Percentiles rank a stretch among this genome's conserved stretches.
These are phyloP conservation scores for Galeruca laticollis DNA, from an alignment of 2,888 invertebrate species.

Conservation along the genomic window DNA sequence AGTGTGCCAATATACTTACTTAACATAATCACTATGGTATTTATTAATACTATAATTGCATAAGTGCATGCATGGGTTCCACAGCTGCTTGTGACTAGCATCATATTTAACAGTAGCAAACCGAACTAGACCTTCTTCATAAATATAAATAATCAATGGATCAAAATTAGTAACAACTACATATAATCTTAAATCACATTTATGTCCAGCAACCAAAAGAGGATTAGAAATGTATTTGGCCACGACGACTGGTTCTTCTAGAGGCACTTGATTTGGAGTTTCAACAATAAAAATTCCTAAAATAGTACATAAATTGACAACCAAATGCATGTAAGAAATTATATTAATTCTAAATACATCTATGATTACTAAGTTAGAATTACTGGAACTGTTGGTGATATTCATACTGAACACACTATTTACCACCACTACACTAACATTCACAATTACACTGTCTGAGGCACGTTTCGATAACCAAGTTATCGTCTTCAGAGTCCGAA, in stretches of 20 bases:
- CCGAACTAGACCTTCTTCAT: slow-evolving; percentile 95
- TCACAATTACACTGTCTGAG: too few species aligned
- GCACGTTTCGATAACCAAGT: too few species aligned
- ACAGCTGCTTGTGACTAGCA: slow-evolving; percentile 89
- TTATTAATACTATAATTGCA: slow-evolving; percentile 99
- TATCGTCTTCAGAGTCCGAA: too few species aligned
- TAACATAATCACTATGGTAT: slow-evolving; percentile 95
- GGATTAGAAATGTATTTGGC: slow-evolving; percentile 91
- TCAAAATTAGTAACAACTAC: slow-evolving; percentile 95
- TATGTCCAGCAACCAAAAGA: slow-evolving; percentile 90
- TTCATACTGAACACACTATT: too few species aligned
- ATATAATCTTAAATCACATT: slow-evolving; percentile 95
- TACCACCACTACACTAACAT: too few species aligned
- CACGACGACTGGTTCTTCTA: slow-evolving; percentile 91
- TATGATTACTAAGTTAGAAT: too few species aligned
- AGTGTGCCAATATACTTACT: too few species aligned
- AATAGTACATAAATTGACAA: too few species aligned
- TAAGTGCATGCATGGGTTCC: slow-evolving; percentile 97
- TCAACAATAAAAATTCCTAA: slow-evolving; percentile 66
- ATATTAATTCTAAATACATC: too few species aligned
- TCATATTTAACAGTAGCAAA: slow-evolving; percentile 97
- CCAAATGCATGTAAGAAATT: too few species aligned
- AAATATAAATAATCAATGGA: slow-evolving; percentile 93
- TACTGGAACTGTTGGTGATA: too few species aligned
- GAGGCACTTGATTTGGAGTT: slow-evolving; percentile 78